These are phyloP conservation scores for Theropithecus gelada DNA, from an alignment of 2,113 vertebrate genomes.

Conservation along the genomic window DNA sequence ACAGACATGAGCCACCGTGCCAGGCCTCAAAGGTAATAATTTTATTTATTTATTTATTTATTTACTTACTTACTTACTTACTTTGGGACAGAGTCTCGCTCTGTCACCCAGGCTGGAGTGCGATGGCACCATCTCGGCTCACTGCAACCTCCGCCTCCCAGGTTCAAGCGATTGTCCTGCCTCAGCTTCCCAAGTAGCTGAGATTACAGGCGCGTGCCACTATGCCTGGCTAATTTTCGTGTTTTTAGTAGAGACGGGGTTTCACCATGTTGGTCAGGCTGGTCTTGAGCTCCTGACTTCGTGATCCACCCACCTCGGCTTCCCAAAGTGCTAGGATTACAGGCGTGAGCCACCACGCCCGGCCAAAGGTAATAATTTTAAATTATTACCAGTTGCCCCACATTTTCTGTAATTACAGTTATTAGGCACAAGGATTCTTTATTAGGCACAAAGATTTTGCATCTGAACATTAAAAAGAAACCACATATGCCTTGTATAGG, in stretches of 20 bases:
- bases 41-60: no score
- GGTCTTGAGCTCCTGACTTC: neutral
- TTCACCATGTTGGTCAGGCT: neutral
- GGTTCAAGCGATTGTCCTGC: no score
- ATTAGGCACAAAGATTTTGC: neutral
- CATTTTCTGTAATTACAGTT: neutral
- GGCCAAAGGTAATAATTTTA: neutral
- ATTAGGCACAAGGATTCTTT: neutral
- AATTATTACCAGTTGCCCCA: neutral
- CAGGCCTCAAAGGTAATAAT: neutral
- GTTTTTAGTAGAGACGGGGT: neutral
- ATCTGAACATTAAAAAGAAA: neutral
- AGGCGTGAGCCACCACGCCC: rapidly evolving
- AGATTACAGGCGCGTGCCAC: no score
- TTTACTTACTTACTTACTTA: no score
- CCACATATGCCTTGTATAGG: neutral
- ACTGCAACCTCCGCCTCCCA: no score
- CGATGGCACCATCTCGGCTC: no score
- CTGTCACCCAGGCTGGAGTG: no score
- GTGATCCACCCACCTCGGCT: neutral
- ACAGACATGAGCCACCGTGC: neutral
- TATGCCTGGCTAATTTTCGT: no score
- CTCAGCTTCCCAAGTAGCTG: no score
- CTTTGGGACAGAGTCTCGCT: no score
- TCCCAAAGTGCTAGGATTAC: neutral